Base-by-base conservation (phyloP, 2,888 invertebrate genomes). In the Leucania comma region DNA sequence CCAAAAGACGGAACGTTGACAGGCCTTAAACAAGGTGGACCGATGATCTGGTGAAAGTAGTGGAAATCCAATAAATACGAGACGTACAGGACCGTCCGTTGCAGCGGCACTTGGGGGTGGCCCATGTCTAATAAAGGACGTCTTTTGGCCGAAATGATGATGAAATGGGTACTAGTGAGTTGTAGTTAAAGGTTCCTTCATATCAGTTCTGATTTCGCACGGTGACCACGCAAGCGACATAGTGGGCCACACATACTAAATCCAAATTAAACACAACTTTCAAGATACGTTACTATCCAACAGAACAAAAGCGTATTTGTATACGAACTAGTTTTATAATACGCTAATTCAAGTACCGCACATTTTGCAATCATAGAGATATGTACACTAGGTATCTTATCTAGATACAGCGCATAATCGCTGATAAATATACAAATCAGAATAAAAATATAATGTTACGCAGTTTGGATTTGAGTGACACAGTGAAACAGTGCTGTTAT, bases 361-460 rank as follows among this genome's bases (percentile, higher is more conserved):
- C 20, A 22, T 58, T 48, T 38, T n/a, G 46, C n/a, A n/a, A 20
- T 54, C 8, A n/a, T 17, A 46, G n/a, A 62, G 68, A 74, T 50
- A 73, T 57, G 48, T 61, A 54, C 32, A 57, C 26, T 17, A 20
- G 38, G 35, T 63, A 72, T 59, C 46, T 50, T 63, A 72, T 59
- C 46, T 50, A 32, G 50, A 42, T 61, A 35, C 42, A 26, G 24
- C 62, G 38, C 59, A 56, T 50, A 46, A 70, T 75, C 58, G 12
- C 54, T 60, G 63, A 64, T 77, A 71, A 46, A 20, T 12, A 42
- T 20, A 42, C 17, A 29, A n/a, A 46, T 35, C 58, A 10, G 54
- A 64, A 63, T 24, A 77, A 77, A 38, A 72, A 69, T 69, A 48
- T 38, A 29, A 46, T 38, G 51, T 64, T 65, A 61, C 57, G 32